Evolutionary conservation across 2,888 invertebrate species (phyloP).

Genomic region (Euzetes globulus): DNA sequence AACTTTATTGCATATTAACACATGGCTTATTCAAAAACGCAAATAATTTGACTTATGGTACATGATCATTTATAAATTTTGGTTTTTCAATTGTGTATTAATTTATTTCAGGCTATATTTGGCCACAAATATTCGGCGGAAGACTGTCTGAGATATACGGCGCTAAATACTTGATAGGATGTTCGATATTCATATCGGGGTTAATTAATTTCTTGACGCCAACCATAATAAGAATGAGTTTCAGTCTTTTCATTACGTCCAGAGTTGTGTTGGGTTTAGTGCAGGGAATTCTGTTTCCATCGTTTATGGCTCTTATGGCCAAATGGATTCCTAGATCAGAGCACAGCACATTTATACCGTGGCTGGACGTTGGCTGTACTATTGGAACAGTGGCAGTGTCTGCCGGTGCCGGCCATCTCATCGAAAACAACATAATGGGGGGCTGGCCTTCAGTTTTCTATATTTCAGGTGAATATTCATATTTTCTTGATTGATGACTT

Average conservation of each 20-base stretch:
- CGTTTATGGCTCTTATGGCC: slow-evolving; percentile 74
- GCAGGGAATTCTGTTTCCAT: slow-evolving; percentile 34
- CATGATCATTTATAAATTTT: not conserved
- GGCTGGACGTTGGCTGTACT: slow-evolving; percentile 25
- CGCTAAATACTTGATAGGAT: slow-evolving; percentile 37
- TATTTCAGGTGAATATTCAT: slow-evolving; percentile 29
- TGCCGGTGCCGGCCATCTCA: slow-evolving; percentile 18
- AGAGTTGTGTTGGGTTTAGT: slow-evolving; percentile 39
- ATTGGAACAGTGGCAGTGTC: slow-evolving; percentile 26
- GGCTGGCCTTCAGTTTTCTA: slow-evolving; percentile 35
- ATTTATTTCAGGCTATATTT: slow-evolving; percentile 35
- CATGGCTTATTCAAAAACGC: not conserved
- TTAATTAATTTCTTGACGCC: slow-evolving; percentile 40
- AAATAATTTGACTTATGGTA: not conserved
- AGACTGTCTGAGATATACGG: slow-evolving; percentile 40
- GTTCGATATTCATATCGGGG: slow-evolving; percentile 38
- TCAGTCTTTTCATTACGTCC: slow-evolving; percentile 36
- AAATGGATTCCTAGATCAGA: slow-evolving; percentile 74
- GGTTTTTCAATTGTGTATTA: not conserved
- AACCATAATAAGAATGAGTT: slow-evolving; percentile 34
- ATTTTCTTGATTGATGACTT: not conserved
- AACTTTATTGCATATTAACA: not conserved
- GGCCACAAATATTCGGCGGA: slow-evolving; percentile 39
- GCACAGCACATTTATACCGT: slow-evolving; percentile 32
- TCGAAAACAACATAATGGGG: slow-evolving; percentile 5